Percentiles rank a stretch among this genome's conserved stretches.
Evolutionary conservation across 2,113 vertebrate genomes (phyloP).

Genomic region (Meleagris gallopavo): DNA sequence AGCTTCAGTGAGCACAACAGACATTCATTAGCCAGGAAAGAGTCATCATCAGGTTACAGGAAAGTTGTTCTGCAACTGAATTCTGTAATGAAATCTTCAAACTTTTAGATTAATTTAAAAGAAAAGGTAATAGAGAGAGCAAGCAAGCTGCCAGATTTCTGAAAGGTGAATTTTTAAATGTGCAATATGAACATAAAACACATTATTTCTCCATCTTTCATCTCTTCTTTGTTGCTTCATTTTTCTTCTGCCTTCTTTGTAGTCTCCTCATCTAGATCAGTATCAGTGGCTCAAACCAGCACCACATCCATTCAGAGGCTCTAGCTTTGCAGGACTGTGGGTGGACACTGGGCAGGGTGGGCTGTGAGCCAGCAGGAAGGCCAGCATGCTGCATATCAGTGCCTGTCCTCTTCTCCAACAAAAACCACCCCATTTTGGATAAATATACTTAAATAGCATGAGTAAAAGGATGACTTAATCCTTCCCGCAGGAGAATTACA

Average conservation of each 20-base stretch:
- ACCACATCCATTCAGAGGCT: not conserved
- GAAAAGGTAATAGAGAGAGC: not conserved
- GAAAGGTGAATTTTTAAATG: not conserved
- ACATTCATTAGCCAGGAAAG: not conserved
- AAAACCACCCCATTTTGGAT: not conserved
- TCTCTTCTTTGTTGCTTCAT: not conserved
- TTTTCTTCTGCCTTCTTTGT: not conserved
- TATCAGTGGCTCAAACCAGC: not conserved
- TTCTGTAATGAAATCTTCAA: slow-evolving; percentile 7
- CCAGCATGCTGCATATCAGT: accelerated
- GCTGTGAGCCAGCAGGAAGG: accelerated
- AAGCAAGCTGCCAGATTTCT: not conserved
- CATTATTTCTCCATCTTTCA: not conserved
- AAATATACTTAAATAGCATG: not conserved
- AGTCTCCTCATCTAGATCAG: not conserved
- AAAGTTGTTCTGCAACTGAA: not conserved
- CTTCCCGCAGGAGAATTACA: not conserved
- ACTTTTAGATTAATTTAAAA: slow-evolving; percentile 27
- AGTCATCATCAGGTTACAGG: not conserved
- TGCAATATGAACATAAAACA: not conserved
- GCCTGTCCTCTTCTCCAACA: not conserved
- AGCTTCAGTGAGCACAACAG: not conserved
- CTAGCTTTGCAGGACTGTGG: not conserved
- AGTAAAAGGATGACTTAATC: not conserved
- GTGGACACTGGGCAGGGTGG: not conserved